A percentile compares a stretch with the other conserved stretches of the same genome.
These are phyloP conservation scores for Hypercompe scribonia DNA, from an alignment of 2,888 invertebrate species.

Conservation along the genomic window DNA sequence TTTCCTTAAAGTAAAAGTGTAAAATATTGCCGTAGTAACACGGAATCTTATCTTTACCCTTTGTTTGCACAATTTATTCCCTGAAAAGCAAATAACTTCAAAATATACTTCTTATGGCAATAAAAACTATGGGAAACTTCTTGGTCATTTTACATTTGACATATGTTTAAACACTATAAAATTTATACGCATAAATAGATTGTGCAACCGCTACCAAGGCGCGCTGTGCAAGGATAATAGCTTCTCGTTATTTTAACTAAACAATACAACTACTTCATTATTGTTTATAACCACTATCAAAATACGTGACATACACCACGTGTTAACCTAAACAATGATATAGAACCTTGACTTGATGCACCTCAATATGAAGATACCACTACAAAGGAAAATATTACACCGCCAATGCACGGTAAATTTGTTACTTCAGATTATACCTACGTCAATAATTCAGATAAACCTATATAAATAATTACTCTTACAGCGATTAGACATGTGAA, in stretches of 20 bases:
- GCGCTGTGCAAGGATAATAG: constrained; percentile 27
- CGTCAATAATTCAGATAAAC: background rate
- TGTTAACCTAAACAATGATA: constrained; percentile 31
- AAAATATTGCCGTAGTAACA: no score
- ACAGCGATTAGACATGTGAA: background rate
- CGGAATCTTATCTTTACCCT: background rate
- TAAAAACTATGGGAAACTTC: background rate
- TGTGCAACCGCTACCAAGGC: constrained; percentile 17
- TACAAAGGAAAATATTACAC: background rate
- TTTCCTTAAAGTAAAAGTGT: no score
- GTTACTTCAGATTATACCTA: background rate
- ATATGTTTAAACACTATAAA: background rate
- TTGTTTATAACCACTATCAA: constrained; percentile 48
- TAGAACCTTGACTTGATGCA: constrained; percentile 36
- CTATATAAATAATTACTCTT: background rate
- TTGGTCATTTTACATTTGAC: background rate
- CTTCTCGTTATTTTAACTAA: constrained; percentile 37
- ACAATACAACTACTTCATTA: constrained; percentile 44
- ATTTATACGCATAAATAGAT: background rate
- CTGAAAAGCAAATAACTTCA: background rate
- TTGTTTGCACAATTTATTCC: background rate
- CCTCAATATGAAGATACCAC: constrained; percentile 12
- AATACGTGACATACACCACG: constrained; percentile 50
- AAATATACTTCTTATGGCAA: background rate
- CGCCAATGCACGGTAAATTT: background rate